Percentiles rank a stretch among this genome's conserved stretches.
Conservation (phyloP, 1,140 invertebrate species). For the Bombus sibiricus region DNA sequence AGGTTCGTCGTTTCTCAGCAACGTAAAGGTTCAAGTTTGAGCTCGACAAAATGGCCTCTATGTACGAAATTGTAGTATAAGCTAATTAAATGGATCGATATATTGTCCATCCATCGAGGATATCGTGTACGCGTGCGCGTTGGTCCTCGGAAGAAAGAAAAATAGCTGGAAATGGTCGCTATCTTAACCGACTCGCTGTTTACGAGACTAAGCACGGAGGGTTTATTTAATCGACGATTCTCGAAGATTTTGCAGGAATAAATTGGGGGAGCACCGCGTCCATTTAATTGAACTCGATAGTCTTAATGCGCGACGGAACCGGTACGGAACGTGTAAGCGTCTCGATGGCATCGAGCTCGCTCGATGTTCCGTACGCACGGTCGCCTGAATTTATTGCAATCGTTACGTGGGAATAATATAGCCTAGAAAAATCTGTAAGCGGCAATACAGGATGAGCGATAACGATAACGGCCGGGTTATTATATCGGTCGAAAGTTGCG, state of each 20-base stretch:
- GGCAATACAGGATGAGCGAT: constrained; percentile 37
- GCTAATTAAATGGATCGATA: constrained; percentile 43
- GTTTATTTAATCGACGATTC: constrained; percentile 9
- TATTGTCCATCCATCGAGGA: not conserved
- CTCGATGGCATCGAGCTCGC: not conserved
- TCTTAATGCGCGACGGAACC: constrained; percentile 30
- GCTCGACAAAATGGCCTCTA: not conserved
- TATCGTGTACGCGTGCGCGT: constrained; percentile 4
- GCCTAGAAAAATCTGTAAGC: constrained; percentile 11
- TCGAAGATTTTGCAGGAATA: constrained; percentile 3
- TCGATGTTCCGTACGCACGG: not conserved
- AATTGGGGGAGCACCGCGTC: not conserved
- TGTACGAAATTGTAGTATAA: not conserved
- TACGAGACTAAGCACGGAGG: not conserved
- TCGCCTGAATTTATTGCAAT: constrained; percentile 29
- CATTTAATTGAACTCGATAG: constrained; percentile 28
- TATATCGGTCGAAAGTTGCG: constrained; percentile 21
- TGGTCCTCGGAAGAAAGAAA: not conserved
- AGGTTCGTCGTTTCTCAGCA: not conserved
- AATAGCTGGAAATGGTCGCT: not conserved
- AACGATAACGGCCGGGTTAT: constrained; percentile 34
- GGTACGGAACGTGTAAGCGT: constrained; percentile 19
- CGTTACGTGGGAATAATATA: constrained; percentile 32
- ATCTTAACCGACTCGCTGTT: not conserved
- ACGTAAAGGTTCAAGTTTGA: not conserved